A percentile compares a stretch with the other conserved stretches of the same genome.
phyloP scores from a whole-genome alignment of 2,888 invertebrate species.

The Hermaeophaga mercurialis region DNA sequence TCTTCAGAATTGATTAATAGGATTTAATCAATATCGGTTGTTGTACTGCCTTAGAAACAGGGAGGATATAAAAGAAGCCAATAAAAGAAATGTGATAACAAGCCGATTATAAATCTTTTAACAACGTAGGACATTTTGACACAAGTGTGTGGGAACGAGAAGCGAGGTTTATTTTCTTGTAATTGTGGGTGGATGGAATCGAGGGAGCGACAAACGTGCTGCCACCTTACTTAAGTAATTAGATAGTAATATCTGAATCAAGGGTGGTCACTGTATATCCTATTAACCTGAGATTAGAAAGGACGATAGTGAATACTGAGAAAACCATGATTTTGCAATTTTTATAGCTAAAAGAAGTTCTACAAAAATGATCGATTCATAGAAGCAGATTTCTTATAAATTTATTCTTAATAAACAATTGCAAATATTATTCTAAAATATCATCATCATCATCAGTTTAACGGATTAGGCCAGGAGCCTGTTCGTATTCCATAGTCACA shows the following conservation, averaged over 20 bases:
- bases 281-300: background rate
- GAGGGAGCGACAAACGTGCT: conserved; percentile 28
- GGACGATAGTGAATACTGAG: no score
- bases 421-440: no score
- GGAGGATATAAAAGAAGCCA: conserved; percentile 30
- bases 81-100: conserved; percentile 38
- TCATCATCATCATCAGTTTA: no score
- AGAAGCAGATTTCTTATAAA: no score
- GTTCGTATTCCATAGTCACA: no score
- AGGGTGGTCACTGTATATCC: conserved; percentile 19
- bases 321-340: no score
- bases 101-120: conserved; percentile 45
- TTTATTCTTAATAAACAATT: no score
- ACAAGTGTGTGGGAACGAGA: conserved; percentile 43
- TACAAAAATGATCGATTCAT: no score
- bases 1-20: no score
- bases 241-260: conserved; percentile 26
- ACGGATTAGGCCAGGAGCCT: no score
- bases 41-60: background rate
- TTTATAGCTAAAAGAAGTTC: no score
- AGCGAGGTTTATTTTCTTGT: conserved; percentile 38
- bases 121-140: conserved; percentile 46
- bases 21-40: conserved; percentile 1
- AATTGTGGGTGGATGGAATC: conserved; percentile 33
- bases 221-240: conserved; percentile 28